Evolutionary conservation across 92 coral and sea anemone species (phyloP).

Genomic region (Micromussa lordhowensis): DNA sequence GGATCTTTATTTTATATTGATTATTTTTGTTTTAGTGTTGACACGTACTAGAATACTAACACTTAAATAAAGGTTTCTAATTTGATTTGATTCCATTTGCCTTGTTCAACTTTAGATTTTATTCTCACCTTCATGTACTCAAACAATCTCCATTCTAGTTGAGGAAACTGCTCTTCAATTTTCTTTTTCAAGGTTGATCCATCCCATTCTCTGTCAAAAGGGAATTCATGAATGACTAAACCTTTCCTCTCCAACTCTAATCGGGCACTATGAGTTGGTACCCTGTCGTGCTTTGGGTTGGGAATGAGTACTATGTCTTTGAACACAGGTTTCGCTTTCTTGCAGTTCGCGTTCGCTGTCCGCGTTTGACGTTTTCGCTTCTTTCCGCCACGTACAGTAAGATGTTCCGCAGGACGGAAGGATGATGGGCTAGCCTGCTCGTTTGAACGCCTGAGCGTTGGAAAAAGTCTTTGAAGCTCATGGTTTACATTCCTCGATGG

Average conservation of each 20-base stretch:
- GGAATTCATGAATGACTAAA: slow-evolving; percentile 45
- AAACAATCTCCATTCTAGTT: slow-evolving; percentile 27
- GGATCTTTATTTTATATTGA: not conserved
- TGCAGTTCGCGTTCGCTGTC: slow-evolving; percentile 6
- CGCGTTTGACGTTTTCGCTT: slow-evolving; percentile 13
- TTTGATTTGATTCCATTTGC: not conserved
- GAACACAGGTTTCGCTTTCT: slow-evolving; percentile 30
- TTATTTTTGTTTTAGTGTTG: not conserved
- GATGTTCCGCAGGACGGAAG: too few relatives aligned
- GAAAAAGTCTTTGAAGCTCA: slow-evolving; percentile 20
- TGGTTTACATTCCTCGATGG: slow-evolving; percentile 7
- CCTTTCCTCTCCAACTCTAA: slow-evolving; percentile 41
- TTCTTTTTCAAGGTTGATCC: slow-evolving; percentile 26
- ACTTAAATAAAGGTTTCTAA: not conserved
- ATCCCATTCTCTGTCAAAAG: slow-evolving; percentile 42
- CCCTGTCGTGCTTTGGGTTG: slow-evolving; percentile 35
- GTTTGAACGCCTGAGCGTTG: not conserved
- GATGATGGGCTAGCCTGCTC: too few relatives aligned
- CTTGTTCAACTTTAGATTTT: not conserved
- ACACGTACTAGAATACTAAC: not conserved
- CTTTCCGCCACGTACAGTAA: slow-evolving; percentile 21
- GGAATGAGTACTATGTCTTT: slow-evolving; percentile 36
- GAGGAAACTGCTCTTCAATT: slow-evolving; percentile 45
- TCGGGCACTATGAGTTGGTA: slow-evolving; percentile 40
- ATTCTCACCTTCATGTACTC: slow-evolving; percentile 46